Base-by-base conservation (phyloP, 1,140 invertebrate species). In the Drosophila chauvacae region DNA sequence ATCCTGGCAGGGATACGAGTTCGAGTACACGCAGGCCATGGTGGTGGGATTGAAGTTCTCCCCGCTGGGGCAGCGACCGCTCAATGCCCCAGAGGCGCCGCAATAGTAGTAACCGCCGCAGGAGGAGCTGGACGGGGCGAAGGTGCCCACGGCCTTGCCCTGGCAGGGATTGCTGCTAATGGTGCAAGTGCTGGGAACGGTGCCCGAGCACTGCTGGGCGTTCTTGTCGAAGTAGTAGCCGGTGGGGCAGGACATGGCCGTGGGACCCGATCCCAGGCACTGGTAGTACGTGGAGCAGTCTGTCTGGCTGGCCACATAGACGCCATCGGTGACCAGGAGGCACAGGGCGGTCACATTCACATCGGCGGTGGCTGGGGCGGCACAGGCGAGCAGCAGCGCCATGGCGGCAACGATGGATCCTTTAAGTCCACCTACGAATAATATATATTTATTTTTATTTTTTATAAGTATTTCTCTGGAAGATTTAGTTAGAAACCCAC, bases 31-130 rank as follows among this genome's bases (percentile, higher is more conserved):
- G 28, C 83, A 86, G n/a, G 59, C 20, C 58, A 62, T 58, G 7
- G 39, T 72, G 0, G 30, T 42, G 23, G 78, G 70, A 59, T 86
- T 76, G 33, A 85, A 86, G 48, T 79, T 71, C 35, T 81, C 58
- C 13, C 75, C 75, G 45, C 26, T n/a, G 2, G 81, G 81, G 39
- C 83, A 86, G 14, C 26, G 48, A 33, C 78, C 58, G 3, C 20
- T 18, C n/a, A 50, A 0, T 0, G 78, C 35, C 5, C 81, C 81
- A 2, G 53, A 51, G 23, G 59, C 50, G 13, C 62, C 26, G 57
- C 83, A 86, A 53, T 85, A 86, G 23, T 57, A 86, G 26, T 76
- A 86, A 44, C 55, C 59, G 42, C 51, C 47, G 44, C 83, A 86
- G 45, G 81, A 63, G 16, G 44, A 20, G 9, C 42, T 44, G 2